Conservation (phyloP, 2,113 vertebrate species). For the Alosa alosa region DNA sequence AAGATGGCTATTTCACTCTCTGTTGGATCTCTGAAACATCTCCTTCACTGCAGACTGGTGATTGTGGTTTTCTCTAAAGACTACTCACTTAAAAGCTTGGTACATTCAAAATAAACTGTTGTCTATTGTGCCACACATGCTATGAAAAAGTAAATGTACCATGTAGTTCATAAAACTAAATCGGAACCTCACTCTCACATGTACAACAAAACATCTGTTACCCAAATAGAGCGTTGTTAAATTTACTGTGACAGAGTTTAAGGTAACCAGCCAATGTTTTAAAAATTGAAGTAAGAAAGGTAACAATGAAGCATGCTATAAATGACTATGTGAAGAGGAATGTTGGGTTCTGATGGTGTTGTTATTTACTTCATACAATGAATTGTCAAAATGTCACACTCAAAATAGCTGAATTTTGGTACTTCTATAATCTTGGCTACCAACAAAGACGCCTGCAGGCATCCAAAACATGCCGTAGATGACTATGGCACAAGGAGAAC, state of each 20-base stretch:
- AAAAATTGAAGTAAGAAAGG: neutral
- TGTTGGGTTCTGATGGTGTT: neutral
- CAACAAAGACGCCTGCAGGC: neutral
- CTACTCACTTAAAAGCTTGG: neutral
- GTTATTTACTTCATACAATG: neutral
- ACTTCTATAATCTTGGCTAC: neutral
- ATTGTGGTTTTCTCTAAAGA: neutral
- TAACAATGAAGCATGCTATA: neutral
- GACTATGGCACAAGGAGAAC: neutral
- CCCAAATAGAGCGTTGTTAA: neutral
- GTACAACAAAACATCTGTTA: neutral
- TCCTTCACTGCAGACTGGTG: slow-evolving; percentile 1
- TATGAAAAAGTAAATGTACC: neutral
- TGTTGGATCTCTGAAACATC: neutral
- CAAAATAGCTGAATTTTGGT: neutral
- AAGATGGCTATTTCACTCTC: slow-evolving; percentile 2
- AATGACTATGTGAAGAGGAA: neutral
- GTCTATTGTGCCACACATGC: neutral
- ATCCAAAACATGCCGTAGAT: neutral
- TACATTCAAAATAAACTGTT: neutral
- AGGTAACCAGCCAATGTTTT: neutral
- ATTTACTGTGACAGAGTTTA: neutral
- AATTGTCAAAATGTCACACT: neutral
- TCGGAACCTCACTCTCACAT: neutral
- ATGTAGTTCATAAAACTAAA: neutral